phyloP scores from a whole-genome alignment of 2,888 invertebrate species.

The Dryomyza anilis region DNA sequence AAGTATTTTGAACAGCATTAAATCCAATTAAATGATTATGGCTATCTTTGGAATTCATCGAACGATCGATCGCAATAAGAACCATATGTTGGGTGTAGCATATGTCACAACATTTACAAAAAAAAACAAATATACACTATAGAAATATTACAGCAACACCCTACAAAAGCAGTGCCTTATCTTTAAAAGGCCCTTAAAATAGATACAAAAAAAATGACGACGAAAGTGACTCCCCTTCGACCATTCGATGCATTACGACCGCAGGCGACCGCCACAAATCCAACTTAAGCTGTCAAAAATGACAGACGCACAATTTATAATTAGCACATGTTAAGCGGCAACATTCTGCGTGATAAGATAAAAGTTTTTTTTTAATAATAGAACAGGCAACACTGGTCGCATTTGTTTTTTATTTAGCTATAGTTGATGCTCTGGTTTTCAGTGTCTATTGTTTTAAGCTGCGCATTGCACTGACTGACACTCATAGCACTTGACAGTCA shows the following conservation, averaged over 20 bases:
- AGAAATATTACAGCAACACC: too few relatives aligned
- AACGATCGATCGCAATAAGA: not conserved
- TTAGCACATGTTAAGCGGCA: constrained; percentile 44
- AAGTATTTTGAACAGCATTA: not conserved
- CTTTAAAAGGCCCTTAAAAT: not conserved
- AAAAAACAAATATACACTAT: too few relatives aligned
- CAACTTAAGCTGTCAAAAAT: constrained; percentile 13
- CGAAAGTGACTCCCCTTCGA: constrained; percentile 8
- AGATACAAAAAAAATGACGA: not conserved
- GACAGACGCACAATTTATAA: constrained; percentile 39
- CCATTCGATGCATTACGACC: too few relatives aligned
- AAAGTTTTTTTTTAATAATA: not conserved
- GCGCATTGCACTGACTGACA: too few relatives aligned
- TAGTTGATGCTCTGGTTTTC: not conserved
- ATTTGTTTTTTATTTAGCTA: not conserved
- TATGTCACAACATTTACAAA: too few relatives aligned
- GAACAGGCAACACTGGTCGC: too few relatives aligned
- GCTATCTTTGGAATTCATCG: not conserved
- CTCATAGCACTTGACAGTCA: too few relatives aligned
- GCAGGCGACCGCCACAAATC: constrained; percentile 17
- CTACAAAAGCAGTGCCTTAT: not conserved
- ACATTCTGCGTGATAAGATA: constrained; percentile 28
- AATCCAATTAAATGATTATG: constrained; percentile 4
- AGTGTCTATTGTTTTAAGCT: too few relatives aligned
- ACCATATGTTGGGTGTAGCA: not conserved